Conservation (phyloP, 1,140 invertebrate genomes). For the Periplaneta americana region DNA sequence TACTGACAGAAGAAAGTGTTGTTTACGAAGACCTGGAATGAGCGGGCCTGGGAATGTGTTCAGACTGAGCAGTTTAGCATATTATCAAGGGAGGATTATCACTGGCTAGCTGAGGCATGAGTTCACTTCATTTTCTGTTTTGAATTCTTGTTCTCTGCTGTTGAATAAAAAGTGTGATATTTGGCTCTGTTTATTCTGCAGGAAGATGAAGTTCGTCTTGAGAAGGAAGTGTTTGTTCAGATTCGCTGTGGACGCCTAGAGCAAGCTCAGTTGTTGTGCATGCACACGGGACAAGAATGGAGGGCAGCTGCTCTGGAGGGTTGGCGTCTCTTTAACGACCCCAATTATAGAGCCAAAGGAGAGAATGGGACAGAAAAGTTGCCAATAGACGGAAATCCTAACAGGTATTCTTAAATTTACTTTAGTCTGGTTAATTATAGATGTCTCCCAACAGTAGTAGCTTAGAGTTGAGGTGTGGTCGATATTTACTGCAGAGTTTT, state of each 20-base stretch:
- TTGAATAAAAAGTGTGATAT: background rate
- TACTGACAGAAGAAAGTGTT: too few relatives aligned
- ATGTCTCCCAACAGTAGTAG: too few relatives aligned
- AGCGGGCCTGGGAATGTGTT: too few relatives aligned
- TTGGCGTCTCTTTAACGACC: conserved; percentile 79
- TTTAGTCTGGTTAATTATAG: too few relatives aligned
- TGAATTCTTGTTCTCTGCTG: background rate
- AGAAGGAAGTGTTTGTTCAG: conserved; percentile 64
- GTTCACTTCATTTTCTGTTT: too few relatives aligned
- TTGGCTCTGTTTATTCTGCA: conserved; percentile 21
- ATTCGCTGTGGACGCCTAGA: conserved; percentile 80
- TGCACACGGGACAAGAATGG: conserved; percentile 84
- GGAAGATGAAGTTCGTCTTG: conserved; percentile 76
- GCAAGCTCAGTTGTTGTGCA: conserved; percentile 76
- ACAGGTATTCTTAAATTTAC: conserved; percentile 36
- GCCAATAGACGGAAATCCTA: conserved; percentile 75
- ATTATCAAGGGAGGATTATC: too few relatives aligned
- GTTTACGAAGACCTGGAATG: too few relatives aligned
- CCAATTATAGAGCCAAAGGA: conserved; percentile 55
- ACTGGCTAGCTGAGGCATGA: too few relatives aligned
- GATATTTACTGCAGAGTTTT: too few relatives aligned
- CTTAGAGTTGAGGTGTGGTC: too few relatives aligned
- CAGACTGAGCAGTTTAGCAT: too few relatives aligned
- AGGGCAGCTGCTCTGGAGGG: conserved; percentile 83
- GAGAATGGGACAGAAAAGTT: conserved; percentile 28